Percentiles rank a stretch among this genome's conserved stretches.
Conservation (phyloP, 2,797 vertebrate genomes). For the Silurus aristotelis region DNA sequence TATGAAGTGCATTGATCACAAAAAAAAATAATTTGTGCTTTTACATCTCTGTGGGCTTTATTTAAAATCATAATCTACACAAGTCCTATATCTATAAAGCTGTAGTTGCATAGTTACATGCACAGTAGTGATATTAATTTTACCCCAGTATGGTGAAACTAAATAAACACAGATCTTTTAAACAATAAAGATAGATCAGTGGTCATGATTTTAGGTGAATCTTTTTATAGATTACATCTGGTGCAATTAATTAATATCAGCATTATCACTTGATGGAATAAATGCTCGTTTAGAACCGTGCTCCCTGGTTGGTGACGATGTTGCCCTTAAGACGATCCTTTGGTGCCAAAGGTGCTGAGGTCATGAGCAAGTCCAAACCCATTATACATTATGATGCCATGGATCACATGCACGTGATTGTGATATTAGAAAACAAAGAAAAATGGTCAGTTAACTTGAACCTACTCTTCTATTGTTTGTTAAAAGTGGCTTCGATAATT, state of each 20-base stretch:
- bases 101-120: not conserved
- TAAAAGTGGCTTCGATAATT: not conserved
- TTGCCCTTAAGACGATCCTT: not conserved
- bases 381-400: not conserved
- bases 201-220: not conserved
- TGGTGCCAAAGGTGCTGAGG: not conserved
- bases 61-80: not conserved
- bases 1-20: not conserved
- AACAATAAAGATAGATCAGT: not conserved
- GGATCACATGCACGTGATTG: not conserved
- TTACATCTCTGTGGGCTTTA: not conserved
- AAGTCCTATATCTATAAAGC: not conserved
- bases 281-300: not conserved
- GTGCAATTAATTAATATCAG: not conserved
- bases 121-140: not conserved
- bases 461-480: not conserved
- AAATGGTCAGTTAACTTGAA: not conserved
- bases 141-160: not conserved
- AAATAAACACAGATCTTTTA: not conserved
- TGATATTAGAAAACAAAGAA: not conserved
- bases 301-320: not conserved
- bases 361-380: not conserved
- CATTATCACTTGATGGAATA: not conserved
- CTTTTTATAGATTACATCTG: not conserved
- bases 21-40: not conserved